A percentile compares a stretch with the other conserved stretches of the same genome.
phyloP scores from a whole-genome alignment of 2,113 vertebrate genomes.

The Thunnus maccoyii region DNA sequence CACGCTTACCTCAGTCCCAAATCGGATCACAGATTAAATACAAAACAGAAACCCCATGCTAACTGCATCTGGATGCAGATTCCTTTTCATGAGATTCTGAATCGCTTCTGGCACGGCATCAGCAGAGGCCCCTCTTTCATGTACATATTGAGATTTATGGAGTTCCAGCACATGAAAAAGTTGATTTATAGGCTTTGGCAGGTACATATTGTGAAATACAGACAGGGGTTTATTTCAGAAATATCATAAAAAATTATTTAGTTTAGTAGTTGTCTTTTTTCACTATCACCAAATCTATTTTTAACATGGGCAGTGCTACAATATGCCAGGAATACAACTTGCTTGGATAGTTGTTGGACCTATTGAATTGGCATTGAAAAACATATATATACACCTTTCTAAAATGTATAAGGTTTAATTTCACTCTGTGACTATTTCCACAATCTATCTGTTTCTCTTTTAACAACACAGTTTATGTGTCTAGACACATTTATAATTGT shows the following conservation, averaged over 20 bases:
- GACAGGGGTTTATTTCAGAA: conserved; percentile 20
- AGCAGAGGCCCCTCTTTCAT: conserved; percentile 66
- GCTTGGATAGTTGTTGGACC: not conserved
- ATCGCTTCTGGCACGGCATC: conserved; percentile 56
- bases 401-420: conserved; percentile 53
- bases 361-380: conserved; percentile 27
- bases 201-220: conserved; percentile 44
- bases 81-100: conserved; percentile 54
- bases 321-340: not conserved
- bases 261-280: not conserved
- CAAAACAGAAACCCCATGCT: conserved; percentile 68
- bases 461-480: conserved; percentile 64
- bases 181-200: conserved; percentile 58
- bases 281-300: not conserved
- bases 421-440: conserved; percentile 49
- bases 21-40: conserved; percentile 72
- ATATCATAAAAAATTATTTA: not conserved
- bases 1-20: conserved; percentile 82
- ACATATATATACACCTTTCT: conserved; percentile 9
- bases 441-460: conserved; percentile 47
- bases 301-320: no score
- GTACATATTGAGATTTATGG: conserved; percentile 64
- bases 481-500: conserved; percentile 67
- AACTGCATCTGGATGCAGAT: conserved; percentile 70
- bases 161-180: conserved; percentile 51